Evolutionary conservation across 2,797 vertebrate species (phyloP), one percentile per base, ranked within the genome.

Genomic region (Dipus sagitta): DNA sequence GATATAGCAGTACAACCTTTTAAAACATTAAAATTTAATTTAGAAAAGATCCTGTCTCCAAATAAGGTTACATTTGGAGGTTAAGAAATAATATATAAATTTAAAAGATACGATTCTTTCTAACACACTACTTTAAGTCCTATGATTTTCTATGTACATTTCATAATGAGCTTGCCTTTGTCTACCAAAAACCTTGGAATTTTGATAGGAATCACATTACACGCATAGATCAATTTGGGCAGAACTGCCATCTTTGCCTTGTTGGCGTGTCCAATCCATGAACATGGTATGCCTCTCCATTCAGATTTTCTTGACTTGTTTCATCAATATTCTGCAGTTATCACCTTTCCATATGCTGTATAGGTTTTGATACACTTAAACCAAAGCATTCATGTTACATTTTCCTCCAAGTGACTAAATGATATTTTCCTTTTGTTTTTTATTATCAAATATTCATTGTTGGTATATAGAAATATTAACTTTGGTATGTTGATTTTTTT

Each of bases 21-120:
- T 54, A 54, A 14, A 54, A 54, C 10, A 54, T 54, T 54, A 54
- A 54, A 54, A 54, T 54, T 54, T 38, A 38, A 38, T 54, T 54
- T 11, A 54, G 9, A 54, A 10, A 54, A 54, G 52, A 54, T 54
- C 52, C 52, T 54, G 52, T 54, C 14, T 54, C 52, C 15, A 15
- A 95, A 74, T 91, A 77, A 89, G 58, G 65, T n/a, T 52, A 82
- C 15, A 47, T 42, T 71, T 54, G 71, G 42, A 78, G 30, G 13
- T 62, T 67, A 88, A 64, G 58, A 28, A 52, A n/a, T 23, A 77
- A 11, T 10, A 10, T 32, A 58, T 47, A 30, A 60, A 60, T 79
- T 89, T 75, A 42, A 14, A 54, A 62, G 76, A 74, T 20, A 28
- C 28, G n/a, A 6, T 58, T 72, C 52, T 11, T 30, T 26, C 26